Evolutionary conservation across 1,140 invertebrate genomes (phyloP), one percentile per base, ranked within the genome.

Genomic region (Ceratosolen fusciceps): DNA sequence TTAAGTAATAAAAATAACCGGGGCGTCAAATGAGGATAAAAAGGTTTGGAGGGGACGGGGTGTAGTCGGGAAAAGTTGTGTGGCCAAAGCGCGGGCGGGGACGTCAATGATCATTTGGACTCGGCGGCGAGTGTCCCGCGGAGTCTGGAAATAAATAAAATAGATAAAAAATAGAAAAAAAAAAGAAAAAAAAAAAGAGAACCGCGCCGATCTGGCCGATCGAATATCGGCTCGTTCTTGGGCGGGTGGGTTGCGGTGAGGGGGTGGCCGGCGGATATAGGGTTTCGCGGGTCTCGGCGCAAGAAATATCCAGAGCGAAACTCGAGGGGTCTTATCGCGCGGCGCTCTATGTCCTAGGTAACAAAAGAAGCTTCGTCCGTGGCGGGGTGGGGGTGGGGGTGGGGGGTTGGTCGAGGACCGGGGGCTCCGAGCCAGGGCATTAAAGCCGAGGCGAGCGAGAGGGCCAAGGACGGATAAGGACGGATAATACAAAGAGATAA

Each of bases 291-390:
- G 72, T 62, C 77, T 43, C 4, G 3, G 77, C 47, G 70, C 19
- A 60, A 47, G 52, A 47, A 54, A 71, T 71, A 71, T 71, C 67
- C 76, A 14, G 26, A 49, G n/a, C 21, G 37, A 65, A 67, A 76
- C 60, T 76, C 67, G 34, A 62, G 74, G 73, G 74, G 70, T 70
- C 77, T 78, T 78, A 78, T 78, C 77, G 29, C 70, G 68, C 39
- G n/a, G n/a, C n/a, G n/a, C n/a, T n/a, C n/a, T n/a, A n/a, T 73
- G 77, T 67, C 60, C 39, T 49, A 5, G 19, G 60, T 49, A 52
- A 76, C 74, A 76, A 76, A 76, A 76, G 74, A 39, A 49, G 19
- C 54, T 76, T 39, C 14, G 43, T n/a, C 5, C 14, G 24, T 62
- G 24, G 14, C 14, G 37, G 60, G 26, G 21, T 19, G n/a, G 29